phyloP scores from a whole-genome alignment of 2,113 vertebrate genomes.

The Dicentrarchus labrax region DNA sequence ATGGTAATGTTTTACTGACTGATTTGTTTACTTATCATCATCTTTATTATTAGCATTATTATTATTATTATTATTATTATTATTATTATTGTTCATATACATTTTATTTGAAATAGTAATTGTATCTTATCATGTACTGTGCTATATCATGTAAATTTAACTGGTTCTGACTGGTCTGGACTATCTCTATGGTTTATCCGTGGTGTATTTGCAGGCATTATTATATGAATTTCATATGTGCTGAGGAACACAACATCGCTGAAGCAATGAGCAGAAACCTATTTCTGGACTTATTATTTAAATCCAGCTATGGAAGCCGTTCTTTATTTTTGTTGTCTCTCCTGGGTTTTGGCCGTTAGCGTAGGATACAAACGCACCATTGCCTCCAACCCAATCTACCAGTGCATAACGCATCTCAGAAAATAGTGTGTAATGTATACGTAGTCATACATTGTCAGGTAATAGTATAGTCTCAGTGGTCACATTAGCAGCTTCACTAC shows the following conservation, averaged over 20 bases:
- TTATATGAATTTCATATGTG: constrained; percentile 32
- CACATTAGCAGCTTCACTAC: constrained; percentile 70
- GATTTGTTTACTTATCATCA: constrained; percentile 11
- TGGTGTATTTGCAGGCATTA: constrained; percentile 4
- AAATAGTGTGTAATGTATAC: constrained; percentile 54
- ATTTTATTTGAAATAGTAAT: neutral
- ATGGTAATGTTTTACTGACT: constrained; percentile 27
- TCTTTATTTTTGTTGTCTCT: constrained; percentile 61
- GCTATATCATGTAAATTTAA: constrained; percentile 2
- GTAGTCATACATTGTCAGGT: constrained; percentile 42
- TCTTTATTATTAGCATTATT: constrained; percentile 8
- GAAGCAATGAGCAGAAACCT: constrained; percentile 36
- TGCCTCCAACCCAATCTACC: constrained; percentile 55
- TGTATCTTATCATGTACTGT: neutral
- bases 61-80: constrained; percentile 1
- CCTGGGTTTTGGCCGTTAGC: constrained; percentile 45
- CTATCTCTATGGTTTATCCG: constrained; percentile 18
- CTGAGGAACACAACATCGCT: constrained; percentile 26
- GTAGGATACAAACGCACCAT: constrained; percentile 56
- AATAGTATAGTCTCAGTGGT: constrained; percentile 67
- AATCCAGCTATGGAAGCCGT: constrained; percentile 54
- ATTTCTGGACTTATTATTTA: constrained; percentile 63
- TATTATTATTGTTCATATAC: neutral
- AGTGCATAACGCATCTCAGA: constrained; percentile 51
- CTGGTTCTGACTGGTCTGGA: constrained; percentile 5